Base-by-base conservation (phyloP, 2,797 vertebrate species). In the Nyctalus aviator region DNA sequence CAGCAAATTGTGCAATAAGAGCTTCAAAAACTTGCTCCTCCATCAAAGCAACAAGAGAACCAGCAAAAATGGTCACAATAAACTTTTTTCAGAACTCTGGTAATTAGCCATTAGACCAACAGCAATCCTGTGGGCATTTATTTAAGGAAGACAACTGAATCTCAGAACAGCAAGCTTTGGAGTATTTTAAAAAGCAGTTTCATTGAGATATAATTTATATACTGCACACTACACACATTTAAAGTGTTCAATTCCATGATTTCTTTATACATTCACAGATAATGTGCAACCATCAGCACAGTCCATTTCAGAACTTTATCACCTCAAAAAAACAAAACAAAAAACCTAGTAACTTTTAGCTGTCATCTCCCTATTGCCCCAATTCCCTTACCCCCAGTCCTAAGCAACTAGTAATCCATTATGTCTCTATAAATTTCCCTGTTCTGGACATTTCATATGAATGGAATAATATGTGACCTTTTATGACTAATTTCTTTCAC, bases 71-170 rank as follows among this genome's bases (percentile, higher is more conserved):
- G 5, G 57, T 59, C 5, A 59, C 57, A 64, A 77, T n/a, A 30
- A 78, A 17, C 4, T 90, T 91, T 88, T 77, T 50, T 32, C 23
- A 81, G 91, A 59, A 48, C 14, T 68, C 90, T 20, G 37, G 53
- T 89, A 50, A 78, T 85, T 55, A 79, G 53, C 17, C 37, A 62
- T 75, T 75, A 86, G 66, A 7, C 81, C 68, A 32, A n/a, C 13
- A 53, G 30, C 50, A 72, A 14, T 84, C 46, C 20, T 46, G 20
- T 18, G 55, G 79, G n/a, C 32, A 53, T 87, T 86, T 55, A 77
- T 84, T 85, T 53, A 81, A 93, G 84, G 93, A 89, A 91, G 37
- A 10, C 69, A 76, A 72, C 82, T 78, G 37, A 41, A 83, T 69
- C 41, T 59, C 27, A 55, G 32, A 93, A 27, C 6, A 69, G 18